Conservation (phyloP, 2,888 invertebrate species). For the Troides aeacus region DNA sequence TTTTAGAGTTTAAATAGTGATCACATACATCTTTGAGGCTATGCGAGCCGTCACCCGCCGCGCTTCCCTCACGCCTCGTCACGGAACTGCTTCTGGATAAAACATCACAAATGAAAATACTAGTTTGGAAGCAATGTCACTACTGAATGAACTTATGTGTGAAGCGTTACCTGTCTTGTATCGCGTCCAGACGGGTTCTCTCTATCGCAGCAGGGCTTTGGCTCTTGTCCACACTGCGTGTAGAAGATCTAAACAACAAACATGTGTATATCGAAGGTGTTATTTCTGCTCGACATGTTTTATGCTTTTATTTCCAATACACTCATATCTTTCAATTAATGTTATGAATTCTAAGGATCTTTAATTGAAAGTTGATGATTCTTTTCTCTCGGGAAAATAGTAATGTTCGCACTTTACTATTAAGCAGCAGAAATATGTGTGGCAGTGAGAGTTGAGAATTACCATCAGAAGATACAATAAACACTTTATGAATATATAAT, state of each 20-base stretch:
- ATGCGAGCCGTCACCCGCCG: slow-evolving; percentile 65
- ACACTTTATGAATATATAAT: too few species aligned
- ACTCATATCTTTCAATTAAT: too few species aligned
- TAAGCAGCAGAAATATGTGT: neutral
- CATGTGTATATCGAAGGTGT: neutral
- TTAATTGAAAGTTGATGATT: too few species aligned
- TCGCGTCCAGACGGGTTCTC: slow-evolving; percentile 59
- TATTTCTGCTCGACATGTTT: too few species aligned
- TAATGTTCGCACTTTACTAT: neutral
- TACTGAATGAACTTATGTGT: too few species aligned
- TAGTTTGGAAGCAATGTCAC: too few species aligned
- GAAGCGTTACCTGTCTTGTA: slow-evolving; percentile 57
- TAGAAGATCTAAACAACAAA: slow-evolving; percentile 55
- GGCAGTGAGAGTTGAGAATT: neutral
- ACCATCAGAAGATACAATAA: too few species aligned
- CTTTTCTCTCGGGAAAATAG: too few species aligned
- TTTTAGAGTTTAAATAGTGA: neutral
- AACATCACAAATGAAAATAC: neutral
- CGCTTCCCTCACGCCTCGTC: slow-evolving; percentile 46
- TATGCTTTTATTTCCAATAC: too few species aligned
- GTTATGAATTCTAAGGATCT: too few species aligned
- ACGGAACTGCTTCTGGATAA: slow-evolving; percentile 43
- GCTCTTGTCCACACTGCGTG: slow-evolving; percentile 69
- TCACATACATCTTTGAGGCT: slow-evolving; percentile 65
- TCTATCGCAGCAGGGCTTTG: slow-evolving; percentile 67